phyloP scores from a whole-genome alignment of 2,888 invertebrate genomes.

The Drosophila longiperda region DNA sequence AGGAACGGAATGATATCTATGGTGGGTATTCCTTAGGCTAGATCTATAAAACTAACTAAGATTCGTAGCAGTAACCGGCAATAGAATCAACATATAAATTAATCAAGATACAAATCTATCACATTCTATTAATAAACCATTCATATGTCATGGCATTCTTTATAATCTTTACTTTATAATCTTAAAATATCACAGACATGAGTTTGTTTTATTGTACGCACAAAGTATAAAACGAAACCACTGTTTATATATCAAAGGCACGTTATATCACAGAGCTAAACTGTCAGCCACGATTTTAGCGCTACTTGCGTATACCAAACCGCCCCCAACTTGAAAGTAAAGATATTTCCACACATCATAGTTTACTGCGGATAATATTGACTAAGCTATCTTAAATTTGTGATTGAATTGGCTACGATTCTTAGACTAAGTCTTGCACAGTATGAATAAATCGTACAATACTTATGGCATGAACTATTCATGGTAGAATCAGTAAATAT shows the following conservation, averaged over 20 bases:
- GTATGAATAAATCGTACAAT: background rate
- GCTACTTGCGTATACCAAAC: conserved; percentile 35
- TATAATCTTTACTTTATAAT: background rate
- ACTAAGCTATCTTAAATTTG: background rate
- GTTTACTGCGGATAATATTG: background rate
- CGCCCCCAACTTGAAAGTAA: conserved; percentile 33
- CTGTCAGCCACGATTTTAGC: conserved; percentile 55
- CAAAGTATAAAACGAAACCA: background rate
- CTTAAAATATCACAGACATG: conserved; percentile 25
- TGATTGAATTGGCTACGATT: background rate
- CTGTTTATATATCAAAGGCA: conserved; percentile 37
- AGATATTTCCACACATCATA: conserved; percentile 15
- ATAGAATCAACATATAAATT: background rate
- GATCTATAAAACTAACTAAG: background rate
- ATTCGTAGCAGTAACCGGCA: too few species aligned
- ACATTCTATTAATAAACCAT: conserved; percentile 5
- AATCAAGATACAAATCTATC: conserved; percentile 1
- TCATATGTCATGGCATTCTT: background rate
- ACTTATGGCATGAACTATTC: background rate
- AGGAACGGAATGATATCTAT: conserved; percentile 89
- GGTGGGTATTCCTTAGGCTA: conserved; percentile 85
- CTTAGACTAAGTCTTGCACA: background rate
- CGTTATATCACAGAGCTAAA: conserved; percentile 65
- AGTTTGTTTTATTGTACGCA: conserved; percentile 5
- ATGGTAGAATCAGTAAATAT: background rate